Evolutionary conservation across 2,888 invertebrate species (phyloP), one percentile per base, ranked within the genome.

Genomic region (Dolichomitus sp.): DNA sequence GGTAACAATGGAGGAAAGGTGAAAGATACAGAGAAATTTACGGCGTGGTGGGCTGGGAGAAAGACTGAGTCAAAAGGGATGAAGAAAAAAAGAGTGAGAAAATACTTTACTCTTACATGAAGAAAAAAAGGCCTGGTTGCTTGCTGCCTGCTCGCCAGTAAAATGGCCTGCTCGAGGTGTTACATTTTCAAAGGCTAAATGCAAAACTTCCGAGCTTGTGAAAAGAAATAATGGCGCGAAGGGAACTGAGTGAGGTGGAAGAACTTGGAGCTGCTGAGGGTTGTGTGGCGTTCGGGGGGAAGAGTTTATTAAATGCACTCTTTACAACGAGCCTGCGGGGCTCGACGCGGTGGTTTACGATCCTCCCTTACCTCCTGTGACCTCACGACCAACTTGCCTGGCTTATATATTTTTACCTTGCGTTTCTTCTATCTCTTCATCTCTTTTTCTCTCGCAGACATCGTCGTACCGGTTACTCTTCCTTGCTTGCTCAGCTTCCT

Each of bases 261-360:
- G 68, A 63, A 57, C 37, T 40, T 57, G 23, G 52, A 48, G 78
- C n/a, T 33, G 57, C 54, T 40, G 70, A 66, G 68, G 27, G 66
- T 70, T 37, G 30, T n/a, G 50, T 19, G 72, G 59, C 17, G 74
- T 45, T 63, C 30, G 19, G 50, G 42, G 79, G 78, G 70, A 45
- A 52, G 80, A 84, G 81, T 85, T 84, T 85, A 84, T 85, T 85
- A 84, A 84, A 85, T 84, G 85, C 81, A 83, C 79, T 84, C 78
- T 80, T 84, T 75, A 80, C 85, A 81, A 79, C 81, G 79, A 75
- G 74, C 57, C 63, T 54, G 70, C 40, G 52, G 68, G 48, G 54
- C 78, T 70, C 68, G 78, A 70, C 66, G 37, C 27, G 57, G 76
- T 83, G 79, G 79, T 85, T 85, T 85, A 85, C 79, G 83, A 83